Evolutionary conservation across 1,140 invertebrate genomes (phyloP).

Genomic region (Drosophila elegans): DNA sequence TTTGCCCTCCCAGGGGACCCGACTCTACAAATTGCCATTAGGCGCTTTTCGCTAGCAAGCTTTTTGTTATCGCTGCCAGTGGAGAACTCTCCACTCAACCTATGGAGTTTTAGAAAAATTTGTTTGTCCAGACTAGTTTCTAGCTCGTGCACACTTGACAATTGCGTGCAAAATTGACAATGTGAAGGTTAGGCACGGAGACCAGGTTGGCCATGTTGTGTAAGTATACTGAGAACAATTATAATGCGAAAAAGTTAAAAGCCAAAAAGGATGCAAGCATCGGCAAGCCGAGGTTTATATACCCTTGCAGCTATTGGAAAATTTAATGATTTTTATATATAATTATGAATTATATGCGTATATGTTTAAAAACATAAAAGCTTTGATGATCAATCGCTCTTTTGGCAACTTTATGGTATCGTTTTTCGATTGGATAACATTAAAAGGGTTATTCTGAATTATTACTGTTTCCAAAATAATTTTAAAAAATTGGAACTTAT

Average conservation of each 20-base stretch:
- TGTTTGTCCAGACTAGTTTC: conserved; percentile 76
- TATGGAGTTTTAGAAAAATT: conserved; percentile 78
- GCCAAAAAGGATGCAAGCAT: too few relatives aligned
- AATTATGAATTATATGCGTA: too few relatives aligned
- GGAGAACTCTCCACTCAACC: conserved; percentile 3
- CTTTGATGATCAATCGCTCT: too few relatives aligned
- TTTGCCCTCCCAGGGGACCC: conserved; percentile 4
- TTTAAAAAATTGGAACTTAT: too few relatives aligned
- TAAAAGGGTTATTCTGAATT: too few relatives aligned
- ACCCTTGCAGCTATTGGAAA: too few relatives aligned
- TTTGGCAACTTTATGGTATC: too few relatives aligned
- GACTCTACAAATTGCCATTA: conserved; percentile 77
- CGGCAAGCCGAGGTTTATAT: too few relatives aligned
- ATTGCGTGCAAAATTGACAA: conserved; percentile 71
- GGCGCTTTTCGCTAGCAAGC: conserved; percentile 46
- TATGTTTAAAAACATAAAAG: too few relatives aligned
- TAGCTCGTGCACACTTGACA: conserved; percentile 70
- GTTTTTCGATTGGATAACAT: too few relatives aligned
- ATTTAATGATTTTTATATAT: too few relatives aligned
- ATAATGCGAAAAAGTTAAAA: neutral
- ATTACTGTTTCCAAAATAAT: too few relatives aligned
- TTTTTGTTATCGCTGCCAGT: conserved; percentile 51
- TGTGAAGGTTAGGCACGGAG: conserved; percentile 11
- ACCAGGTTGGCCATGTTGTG: conserved; percentile 24
- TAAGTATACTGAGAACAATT: conserved; percentile 16